Evolutionary conservation across 2,888 invertebrate genomes (phyloP).

Genomic region (Xanthorhoe spadicearia): DNA sequence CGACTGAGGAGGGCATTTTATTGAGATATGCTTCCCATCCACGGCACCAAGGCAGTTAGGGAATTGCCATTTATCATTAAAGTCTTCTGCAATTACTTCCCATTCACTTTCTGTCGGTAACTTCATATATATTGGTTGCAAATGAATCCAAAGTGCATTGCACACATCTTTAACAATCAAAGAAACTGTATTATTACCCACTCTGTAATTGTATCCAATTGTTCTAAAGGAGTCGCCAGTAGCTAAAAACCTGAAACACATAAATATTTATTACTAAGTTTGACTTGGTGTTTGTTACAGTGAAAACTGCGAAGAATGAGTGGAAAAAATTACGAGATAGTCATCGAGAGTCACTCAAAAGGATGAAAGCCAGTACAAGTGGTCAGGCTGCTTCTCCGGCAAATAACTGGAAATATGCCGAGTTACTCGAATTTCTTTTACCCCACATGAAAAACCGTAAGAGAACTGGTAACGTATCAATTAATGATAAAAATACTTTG

Average conservation of each 20-base stretch:
- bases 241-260: conserved; percentile 39
- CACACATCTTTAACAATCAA: conserved; percentile 36
- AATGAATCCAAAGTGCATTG: conserved; percentile 39
- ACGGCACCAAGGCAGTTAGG: conserved; percentile 39
- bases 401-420: too few species aligned
- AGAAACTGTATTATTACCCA: conserved; percentile 38
- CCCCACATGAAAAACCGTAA: too few species aligned
- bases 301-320: conserved; percentile 40
- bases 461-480: too few species aligned
- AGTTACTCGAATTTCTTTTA: too few species aligned
- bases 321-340: conserved; percentile 42
- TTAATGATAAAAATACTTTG: conserved; percentile 12
- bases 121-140: conserved; percentile 41
- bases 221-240: conserved; percentile 41
- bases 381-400: too few species aligned
- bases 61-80: conserved; percentile 44
- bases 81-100: conserved; percentile 30
- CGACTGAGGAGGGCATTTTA: too few species aligned
- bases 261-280: conserved; percentile 27
- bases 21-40: conserved; percentile 43
- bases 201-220: conserved; percentile 38
- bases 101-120: conserved; percentile 7
- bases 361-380: conserved; percentile 23
- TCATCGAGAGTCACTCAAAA: conserved; percentile 41
- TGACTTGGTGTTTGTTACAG: conserved; percentile 35